phyloP scores from a whole-genome alignment of 2,113 vertebrate species.

The Marmota monax region DNA sequence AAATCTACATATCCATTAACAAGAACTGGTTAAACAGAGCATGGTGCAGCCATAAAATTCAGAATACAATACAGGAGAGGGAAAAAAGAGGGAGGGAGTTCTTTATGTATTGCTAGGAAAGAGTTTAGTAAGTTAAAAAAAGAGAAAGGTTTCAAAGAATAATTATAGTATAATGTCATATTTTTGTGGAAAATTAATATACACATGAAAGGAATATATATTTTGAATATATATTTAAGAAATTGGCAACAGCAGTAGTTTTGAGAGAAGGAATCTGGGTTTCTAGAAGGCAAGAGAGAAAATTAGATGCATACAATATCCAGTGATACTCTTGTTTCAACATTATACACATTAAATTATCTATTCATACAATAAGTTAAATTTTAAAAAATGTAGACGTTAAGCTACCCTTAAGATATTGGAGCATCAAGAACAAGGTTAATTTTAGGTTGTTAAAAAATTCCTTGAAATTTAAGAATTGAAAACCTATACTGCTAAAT shows the following conservation, averaged over 20 bases:
- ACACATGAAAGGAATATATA: not conserved
- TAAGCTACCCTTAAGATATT: not conserved
- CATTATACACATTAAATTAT: not conserved
- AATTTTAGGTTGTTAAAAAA: not conserved
- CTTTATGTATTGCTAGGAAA: not conserved
- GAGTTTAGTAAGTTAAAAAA: not conserved
- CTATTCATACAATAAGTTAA: not conserved
- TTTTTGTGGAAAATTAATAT: not conserved
- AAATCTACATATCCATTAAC: not conserved
- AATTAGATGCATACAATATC: not conserved
- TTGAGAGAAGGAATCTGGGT: not conserved
- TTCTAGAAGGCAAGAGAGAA: not conserved
- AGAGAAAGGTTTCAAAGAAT: not conserved
- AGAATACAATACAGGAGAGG: not conserved
- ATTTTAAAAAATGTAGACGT: not conserved
- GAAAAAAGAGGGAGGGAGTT: not conserved
- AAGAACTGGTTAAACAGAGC: not conserved
- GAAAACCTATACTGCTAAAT: not conserved
- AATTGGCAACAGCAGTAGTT: not conserved
- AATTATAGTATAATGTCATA: not conserved
- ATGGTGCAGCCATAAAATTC: not conserved
- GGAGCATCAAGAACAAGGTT: not conserved
- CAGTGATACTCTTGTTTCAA: not conserved
- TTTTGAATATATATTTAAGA: slow-evolving; percentile 16
- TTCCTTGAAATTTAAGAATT: not conserved